These are phyloP conservation scores for Montipora capitata DNA, from an alignment of 92 coral and sea anemone genomes.

Conservation along the genomic window DNA sequence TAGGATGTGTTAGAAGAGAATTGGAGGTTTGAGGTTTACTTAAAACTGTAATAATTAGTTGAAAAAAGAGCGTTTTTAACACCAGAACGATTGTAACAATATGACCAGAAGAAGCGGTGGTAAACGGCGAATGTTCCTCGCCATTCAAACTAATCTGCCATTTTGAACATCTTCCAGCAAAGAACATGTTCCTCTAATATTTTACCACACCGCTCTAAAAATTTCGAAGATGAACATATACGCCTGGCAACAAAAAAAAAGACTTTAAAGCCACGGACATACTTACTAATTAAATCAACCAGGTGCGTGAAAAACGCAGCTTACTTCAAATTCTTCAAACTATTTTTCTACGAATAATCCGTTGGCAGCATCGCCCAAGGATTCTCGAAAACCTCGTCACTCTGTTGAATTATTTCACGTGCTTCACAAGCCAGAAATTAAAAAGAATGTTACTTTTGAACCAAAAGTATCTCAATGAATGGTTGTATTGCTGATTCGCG, in stretches of 20 bases:
- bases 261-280: neutral
- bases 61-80: neutral
- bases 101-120: neutral
- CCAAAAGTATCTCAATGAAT: conserved; percentile 4
- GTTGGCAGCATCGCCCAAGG: conserved; percentile 22
- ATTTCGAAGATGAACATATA: neutral
- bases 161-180: neutral
- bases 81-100: neutral
- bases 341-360: conserved; percentile 1
- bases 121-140: neutral
- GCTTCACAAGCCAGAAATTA: neutral
- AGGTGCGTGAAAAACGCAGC: conserved; percentile 1
- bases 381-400: neutral
- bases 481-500: conserved; percentile 1
- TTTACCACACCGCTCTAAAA: neutral
- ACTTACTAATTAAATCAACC: neutral
- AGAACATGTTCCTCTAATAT: neutral
- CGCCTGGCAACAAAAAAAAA: neutral
- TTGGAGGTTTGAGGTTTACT: neutral
- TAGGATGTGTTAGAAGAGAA: neutral
- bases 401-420: neutral
- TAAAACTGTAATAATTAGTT: too few species aligned
- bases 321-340: conserved; percentile 38
- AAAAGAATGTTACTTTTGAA: conserved; percentile 18
- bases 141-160: neutral